Conservation (phyloP, 2,113 vertebrate genomes). For the Pampusana beccarii region DNA sequence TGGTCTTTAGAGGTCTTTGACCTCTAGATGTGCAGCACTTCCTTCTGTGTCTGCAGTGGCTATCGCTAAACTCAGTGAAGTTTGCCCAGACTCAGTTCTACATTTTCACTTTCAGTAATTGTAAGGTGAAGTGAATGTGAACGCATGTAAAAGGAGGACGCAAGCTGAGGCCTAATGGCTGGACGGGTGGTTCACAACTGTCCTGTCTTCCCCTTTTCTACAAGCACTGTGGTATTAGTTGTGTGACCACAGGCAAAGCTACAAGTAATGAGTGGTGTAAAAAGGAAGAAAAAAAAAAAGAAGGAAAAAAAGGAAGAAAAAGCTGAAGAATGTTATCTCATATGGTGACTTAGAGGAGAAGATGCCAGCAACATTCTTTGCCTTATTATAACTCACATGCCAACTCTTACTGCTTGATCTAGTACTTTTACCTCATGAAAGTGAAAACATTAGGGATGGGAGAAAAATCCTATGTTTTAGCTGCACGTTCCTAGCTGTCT, state of each 20-base stretch:
- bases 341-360: neutral
- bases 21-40: neutral
- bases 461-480: neutral
- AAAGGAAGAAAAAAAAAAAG: neutral
- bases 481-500: neutral
- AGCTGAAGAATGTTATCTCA: neutral
- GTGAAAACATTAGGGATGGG: neutral
- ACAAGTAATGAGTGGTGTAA: neutral
- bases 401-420: neutral
- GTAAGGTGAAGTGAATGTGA: neutral
- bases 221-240: neutral
- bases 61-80: neutral
- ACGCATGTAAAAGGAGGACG: neutral
- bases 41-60: neutral
- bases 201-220: neutral
- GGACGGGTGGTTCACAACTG: neutral
- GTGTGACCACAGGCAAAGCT: neutral
- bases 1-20: neutral
- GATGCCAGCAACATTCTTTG: neutral
- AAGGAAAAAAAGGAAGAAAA: neutral
- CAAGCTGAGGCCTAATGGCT: neutral
- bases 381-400: neutral
- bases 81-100: neutral
- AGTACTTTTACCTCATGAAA: neutral
- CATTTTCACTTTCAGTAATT: neutral